Percentiles rank a stretch among this genome's conserved stretches.
Conservation (phyloP, 2,888 invertebrate genomes). For the Neocrepidodera transversa region DNA sequence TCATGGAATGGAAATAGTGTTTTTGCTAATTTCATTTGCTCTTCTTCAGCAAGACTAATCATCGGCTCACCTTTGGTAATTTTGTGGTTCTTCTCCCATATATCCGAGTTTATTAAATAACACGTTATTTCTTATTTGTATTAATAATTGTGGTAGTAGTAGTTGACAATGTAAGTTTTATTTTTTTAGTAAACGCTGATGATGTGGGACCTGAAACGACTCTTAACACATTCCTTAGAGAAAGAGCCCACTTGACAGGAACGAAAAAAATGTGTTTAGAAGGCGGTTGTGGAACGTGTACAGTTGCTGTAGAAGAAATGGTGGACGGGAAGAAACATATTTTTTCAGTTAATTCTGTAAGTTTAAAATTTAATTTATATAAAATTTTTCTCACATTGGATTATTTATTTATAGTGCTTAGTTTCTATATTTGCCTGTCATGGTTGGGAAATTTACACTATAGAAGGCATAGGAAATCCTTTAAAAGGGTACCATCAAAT, state of each 20-base stretch:
- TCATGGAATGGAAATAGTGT: too few relatives aligned
- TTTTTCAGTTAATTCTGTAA: slow-evolving; percentile 72
- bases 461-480: slow-evolving; percentile 74
- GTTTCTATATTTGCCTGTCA: slow-evolving; percentile 64
- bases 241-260: slow-evolving; percentile 68
- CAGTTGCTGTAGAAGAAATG: slow-evolving; percentile 62
- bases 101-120: too few relatives aligned
- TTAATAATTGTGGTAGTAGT: too few relatives aligned
- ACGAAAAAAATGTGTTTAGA: slow-evolving; percentile 77
- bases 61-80: too few relatives aligned
- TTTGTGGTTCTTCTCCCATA: too few relatives aligned
- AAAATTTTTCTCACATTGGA: neutral
- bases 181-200: slow-evolving; percentile 54
- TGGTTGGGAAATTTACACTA: slow-evolving; percentile 72
- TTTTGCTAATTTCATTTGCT: too few relatives aligned
- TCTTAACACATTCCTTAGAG: slow-evolving; percentile 70
- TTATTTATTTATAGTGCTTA: slow-evolving; percentile 61
- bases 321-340: slow-evolving; percentile 61
- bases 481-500: slow-evolving; percentile 69
- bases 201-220: slow-evolving; percentile 64
- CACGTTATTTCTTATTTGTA: too few relatives aligned
- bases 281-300: slow-evolving; percentile 76
- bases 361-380: too few relatives aligned
- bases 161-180: too few relatives aligned
- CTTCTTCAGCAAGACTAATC: too few relatives aligned